Conservation (phyloP, 2,113 vertebrate genomes). For the Glaucidium brasilianum region DNA sequence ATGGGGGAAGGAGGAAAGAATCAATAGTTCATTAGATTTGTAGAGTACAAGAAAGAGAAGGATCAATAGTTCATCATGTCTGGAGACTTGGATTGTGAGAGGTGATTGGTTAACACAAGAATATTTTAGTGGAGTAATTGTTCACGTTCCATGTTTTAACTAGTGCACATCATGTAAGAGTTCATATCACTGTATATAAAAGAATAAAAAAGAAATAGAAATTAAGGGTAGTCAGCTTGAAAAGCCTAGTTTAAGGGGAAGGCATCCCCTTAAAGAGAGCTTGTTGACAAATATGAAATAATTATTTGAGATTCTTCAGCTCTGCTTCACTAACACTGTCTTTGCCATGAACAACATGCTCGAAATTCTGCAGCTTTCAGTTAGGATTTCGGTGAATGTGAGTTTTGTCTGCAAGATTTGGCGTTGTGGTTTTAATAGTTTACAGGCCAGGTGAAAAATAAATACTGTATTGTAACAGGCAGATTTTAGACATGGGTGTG, state of each 20-base stretch:
- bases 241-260: neutral
- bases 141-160: neutral
- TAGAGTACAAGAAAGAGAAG: neutral
- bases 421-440: neutral
- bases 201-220: neutral
- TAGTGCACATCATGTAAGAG: neutral
- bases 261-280: neutral
- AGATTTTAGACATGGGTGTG: neutral
- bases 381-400: slow-evolving; percentile 1
- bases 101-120: neutral
- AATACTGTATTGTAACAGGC: neutral
- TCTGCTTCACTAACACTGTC: neutral
- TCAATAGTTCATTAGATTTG: slow-evolving; percentile 34
- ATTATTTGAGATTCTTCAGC: neutral
- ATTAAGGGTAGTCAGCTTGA: neutral
- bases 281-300: neutral
- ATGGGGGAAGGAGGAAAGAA: neutral
- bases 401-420: neutral
- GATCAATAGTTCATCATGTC: neutral
- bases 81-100: neutral
- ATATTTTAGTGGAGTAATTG: neutral
- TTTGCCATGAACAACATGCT: neutral
- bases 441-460: slow-evolving; percentile 16
- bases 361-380: neutral
- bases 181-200: neutral